Evolutionary conservation across 2,888 invertebrate genomes (phyloP).

Genomic region (Hyles lineata): DNA sequence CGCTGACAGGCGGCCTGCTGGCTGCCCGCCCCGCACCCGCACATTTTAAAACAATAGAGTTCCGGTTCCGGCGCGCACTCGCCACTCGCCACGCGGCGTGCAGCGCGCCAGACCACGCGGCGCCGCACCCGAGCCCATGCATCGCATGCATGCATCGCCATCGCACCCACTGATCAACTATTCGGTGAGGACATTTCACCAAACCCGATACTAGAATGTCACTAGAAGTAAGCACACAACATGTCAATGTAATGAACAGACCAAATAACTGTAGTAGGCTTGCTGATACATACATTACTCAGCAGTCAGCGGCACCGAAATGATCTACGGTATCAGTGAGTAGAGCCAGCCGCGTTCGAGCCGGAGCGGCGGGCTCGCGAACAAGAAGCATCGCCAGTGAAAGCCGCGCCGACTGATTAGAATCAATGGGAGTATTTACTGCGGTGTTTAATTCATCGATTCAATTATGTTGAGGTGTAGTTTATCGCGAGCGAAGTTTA

Average conservation of each 20-base stretch:
- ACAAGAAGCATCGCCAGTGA: not conserved
- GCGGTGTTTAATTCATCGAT: conserved; percentile 6
- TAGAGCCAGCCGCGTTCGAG: too few species aligned
- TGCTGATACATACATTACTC: not conserved
- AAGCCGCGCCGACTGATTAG: not conserved
- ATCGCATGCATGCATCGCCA: conserved; percentile 37
- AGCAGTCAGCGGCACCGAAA: too few species aligned
- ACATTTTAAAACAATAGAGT: conserved; percentile 62
- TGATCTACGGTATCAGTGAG: not conserved
- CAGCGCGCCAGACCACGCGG: conserved; percentile 53
- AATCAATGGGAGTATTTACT: not conserved
- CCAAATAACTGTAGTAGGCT: not conserved
- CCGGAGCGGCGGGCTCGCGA: not conserved
- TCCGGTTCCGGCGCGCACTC: conserved; percentile 56
- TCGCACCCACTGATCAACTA: not conserved
- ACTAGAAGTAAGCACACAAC: not conserved
- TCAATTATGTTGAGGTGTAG: not conserved
- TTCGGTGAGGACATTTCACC: not conserved
- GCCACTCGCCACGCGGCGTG: conserved; percentile 51
- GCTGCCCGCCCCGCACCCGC: conserved; percentile 37
- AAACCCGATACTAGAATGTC: not conserved
- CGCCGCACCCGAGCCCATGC: conserved; percentile 45
- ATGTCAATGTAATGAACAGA: not conserved
- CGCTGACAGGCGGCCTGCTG: conserved; percentile 41
- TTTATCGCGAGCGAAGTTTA: not conserved